Percentiles rank a stretch among this genome's conserved stretches.
Conservation (phyloP, 2,797 vertebrate species). For the Sebastes aleutianus region DNA sequence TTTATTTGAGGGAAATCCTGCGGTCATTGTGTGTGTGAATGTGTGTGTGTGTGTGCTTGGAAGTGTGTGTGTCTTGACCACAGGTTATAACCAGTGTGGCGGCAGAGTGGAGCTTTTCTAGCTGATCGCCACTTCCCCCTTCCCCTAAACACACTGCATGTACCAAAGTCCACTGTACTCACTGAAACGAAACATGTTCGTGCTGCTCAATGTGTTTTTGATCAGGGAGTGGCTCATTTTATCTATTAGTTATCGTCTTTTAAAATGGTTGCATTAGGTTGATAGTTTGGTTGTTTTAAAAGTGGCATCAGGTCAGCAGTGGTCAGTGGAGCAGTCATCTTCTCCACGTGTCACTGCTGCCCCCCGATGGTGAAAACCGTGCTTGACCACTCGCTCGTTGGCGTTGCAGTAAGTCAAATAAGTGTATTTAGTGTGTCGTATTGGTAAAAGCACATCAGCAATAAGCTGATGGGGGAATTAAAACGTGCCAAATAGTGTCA, state of each 20-base stretch:
- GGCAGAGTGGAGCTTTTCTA: constrained; percentile 22
- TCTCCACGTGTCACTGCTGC: constrained; percentile 59
- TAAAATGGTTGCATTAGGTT: neutral
- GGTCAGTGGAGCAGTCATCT: constrained; percentile 34
- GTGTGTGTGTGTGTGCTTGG: neutral
- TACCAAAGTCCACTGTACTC: constrained; percentile 32
- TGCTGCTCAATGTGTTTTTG: neutral
- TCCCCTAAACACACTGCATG: constrained; percentile 17
- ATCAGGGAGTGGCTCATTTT: neutral
- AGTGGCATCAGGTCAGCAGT: constrained; percentile 5
- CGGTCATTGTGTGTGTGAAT: neutral
- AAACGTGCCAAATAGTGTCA: neutral
- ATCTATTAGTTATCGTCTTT: neutral
- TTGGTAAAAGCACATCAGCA: neutral
- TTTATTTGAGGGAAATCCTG: constrained; percentile 52
- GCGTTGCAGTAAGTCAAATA: neutral
- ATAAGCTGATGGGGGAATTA: neutral
- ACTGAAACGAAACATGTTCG: neutral
- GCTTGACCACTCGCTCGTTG: constrained; percentile 11
- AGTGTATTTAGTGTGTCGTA: neutral
- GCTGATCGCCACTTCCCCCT: constrained; percentile 37
- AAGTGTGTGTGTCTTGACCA: constrained; percentile 10
- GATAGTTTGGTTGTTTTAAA: neutral
- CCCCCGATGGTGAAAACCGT: constrained; percentile 61
- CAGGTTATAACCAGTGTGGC: neutral